phyloP scores from a whole-genome alignment of 2,797 vertebrate genomes.

The Trachurus trachurus region DNA sequence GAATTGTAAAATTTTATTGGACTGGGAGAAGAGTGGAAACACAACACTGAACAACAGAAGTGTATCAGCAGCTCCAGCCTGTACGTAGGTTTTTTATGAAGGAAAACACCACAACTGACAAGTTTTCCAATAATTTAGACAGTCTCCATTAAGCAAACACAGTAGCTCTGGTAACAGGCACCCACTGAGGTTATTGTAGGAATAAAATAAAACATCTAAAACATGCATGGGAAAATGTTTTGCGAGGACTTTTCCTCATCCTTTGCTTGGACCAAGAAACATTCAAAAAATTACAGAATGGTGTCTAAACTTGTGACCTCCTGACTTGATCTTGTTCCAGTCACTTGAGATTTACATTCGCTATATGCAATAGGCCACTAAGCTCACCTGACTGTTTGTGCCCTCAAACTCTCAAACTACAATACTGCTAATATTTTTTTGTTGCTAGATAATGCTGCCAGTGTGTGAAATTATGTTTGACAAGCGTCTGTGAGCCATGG shows the following conservation, averaged over 20 bases:
- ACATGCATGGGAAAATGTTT: constrained; percentile 29
- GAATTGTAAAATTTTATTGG: constrained; percentile 58
- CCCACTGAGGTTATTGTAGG: constrained; percentile 28
- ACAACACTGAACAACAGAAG: constrained; percentile 62
- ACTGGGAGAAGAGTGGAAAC: constrained; percentile 62
- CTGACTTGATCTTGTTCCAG: constrained; percentile 3
- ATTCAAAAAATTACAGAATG: not conserved
- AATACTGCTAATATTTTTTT: not conserved
- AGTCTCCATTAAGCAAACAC: constrained; percentile 44
- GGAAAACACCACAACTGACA: constrained; percentile 60
- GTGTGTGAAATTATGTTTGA: constrained; percentile 23
- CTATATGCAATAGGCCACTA: not conserved
- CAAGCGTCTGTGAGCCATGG: constrained; percentile 2
- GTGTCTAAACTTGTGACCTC: not conserved
- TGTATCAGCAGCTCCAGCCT: constrained; percentile 39
- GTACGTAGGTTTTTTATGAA: constrained; percentile 63
- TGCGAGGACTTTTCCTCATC: not conserved
- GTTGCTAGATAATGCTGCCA: not conserved
- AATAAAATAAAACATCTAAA: constrained; percentile 16
- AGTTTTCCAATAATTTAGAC: constrained; percentile 55
- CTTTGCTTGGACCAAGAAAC: not conserved
- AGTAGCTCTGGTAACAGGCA: constrained; percentile 53
- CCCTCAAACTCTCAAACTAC: not conserved
- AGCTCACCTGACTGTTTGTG: not conserved
- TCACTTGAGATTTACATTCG: constrained; percentile 2